Evolutionary conservation across 2,888 invertebrate species (phyloP).

Genomic region (Netelia inedita): DNA sequence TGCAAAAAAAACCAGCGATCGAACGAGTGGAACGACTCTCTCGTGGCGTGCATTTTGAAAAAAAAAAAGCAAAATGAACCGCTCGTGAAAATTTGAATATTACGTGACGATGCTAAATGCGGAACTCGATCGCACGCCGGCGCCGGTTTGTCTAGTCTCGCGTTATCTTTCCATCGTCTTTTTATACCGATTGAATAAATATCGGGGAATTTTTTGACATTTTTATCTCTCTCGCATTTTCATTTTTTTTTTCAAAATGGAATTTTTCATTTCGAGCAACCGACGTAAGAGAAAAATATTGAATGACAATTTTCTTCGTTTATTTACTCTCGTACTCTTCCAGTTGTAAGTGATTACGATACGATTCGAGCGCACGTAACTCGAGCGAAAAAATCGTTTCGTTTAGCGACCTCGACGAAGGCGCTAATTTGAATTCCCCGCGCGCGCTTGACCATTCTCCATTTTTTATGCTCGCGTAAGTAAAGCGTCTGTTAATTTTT

Average conservation of each 20-base stretch:
- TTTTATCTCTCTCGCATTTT: neutral
- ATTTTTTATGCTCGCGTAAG: neutral
- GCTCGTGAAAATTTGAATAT: slow-evolving; percentile 8
- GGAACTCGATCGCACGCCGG: neutral
- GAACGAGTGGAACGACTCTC: neutral
- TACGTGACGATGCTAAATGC: slow-evolving; percentile 20
- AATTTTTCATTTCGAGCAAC: neutral
- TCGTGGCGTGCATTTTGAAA: neutral
- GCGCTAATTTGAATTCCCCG: slow-evolving; percentile 44
- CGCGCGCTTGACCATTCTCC: neutral
- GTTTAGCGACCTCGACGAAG: slow-evolving; percentile 17
- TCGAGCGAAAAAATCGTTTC: slow-evolving; percentile 2
- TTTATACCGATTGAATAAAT: neutral
- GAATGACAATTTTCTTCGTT: neutral
- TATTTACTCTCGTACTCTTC: neutral
- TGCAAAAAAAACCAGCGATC: too few species aligned
- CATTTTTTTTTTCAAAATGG: neutral
- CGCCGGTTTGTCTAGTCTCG: slow-evolving; percentile 11
- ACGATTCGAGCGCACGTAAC: neutral
- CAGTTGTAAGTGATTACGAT: neutral
- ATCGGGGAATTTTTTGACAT: neutral
- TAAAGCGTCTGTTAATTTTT: too few species aligned
- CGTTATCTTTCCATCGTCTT: neutral
- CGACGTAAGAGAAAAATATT: neutral
- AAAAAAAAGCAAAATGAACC: neutral